Conservation (phyloP, 2,888 invertebrate species). For the Julus scandinavius region DNA sequence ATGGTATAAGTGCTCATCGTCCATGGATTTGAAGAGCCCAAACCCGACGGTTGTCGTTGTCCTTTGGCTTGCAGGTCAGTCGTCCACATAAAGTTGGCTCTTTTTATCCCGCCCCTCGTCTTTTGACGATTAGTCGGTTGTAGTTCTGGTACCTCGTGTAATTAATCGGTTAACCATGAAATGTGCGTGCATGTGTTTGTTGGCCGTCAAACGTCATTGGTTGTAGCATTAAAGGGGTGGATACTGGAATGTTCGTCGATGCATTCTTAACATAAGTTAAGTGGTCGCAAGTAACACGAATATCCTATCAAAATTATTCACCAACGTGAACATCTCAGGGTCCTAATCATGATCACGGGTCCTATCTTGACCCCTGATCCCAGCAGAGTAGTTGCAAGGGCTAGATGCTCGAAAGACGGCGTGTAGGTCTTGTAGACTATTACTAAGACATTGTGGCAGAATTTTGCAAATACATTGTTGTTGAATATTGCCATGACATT, state of each 20-base stretch:
- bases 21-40: neutral
- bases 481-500: neutral
- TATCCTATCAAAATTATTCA: neutral
- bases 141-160: constrained; percentile 39
- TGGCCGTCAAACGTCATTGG: constrained; percentile 40
- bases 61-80: constrained; percentile 20
- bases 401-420: neutral
- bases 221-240: constrained; percentile 37
- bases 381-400: neutral
- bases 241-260: neutral
- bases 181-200: constrained; percentile 41
- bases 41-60: constrained; percentile 27
- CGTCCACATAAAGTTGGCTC: constrained; percentile 40
- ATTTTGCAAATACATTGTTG: too few relatives aligned
- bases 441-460: too few relatives aligned
- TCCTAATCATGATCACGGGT: constrained; percentile 6
- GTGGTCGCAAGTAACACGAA: neutral
- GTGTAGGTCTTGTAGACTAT: too few relatives aligned
- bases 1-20: neutral
- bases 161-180: constrained; percentile 45
- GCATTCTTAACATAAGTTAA: neutral
- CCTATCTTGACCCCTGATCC: neutral
- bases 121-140: constrained; percentile 44
- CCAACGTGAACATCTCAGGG: neutral
- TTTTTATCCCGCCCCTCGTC: constrained; percentile 45